Conservation (phyloP, 2,113 vertebrate species). For the Larimichthys polyactis region DNA sequence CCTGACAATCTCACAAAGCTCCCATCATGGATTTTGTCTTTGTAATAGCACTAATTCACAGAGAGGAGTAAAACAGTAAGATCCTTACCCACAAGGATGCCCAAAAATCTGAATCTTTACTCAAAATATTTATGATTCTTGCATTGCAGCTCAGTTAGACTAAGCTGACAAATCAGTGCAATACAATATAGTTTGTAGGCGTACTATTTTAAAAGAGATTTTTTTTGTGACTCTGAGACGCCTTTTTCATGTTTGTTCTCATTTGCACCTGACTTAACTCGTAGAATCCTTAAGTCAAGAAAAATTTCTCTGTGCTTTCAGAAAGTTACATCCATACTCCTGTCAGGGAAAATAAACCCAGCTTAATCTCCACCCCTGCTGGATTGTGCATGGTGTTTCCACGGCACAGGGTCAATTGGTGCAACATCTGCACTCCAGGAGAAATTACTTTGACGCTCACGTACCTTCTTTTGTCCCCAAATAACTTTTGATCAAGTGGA, state of each 20-base stretch:
- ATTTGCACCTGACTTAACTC: conserved; percentile 6
- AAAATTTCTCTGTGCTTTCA: neutral
- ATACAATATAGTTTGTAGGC: too few species aligned
- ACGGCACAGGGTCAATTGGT: conserved; percentile 32
- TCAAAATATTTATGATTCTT: neutral
- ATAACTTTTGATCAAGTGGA: conserved; percentile 42
- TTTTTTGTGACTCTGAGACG: neutral
- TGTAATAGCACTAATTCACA: neutral
- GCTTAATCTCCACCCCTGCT: conserved; percentile 40
- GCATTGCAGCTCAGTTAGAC: neutral
- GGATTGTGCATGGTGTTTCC: conserved; percentile 36
- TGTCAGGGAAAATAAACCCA: conserved; percentile 51
- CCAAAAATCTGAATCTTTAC: neutral
- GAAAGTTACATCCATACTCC: neutral
- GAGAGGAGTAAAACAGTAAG: neutral
- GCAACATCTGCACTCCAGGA: conserved; percentile 63
- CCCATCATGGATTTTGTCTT: neutral
- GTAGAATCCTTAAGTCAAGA: neutral
- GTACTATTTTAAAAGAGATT: neutral
- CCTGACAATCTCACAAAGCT: conserved; percentile 1
- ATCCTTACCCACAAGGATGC: neutral
- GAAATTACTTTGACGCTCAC: conserved; percentile 26
- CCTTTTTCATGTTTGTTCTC: neutral
- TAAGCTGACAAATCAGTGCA: neutral
- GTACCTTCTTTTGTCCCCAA: conserved; percentile 46